Conservation (phyloP, 2,888 invertebrate species). For the Phragmatobia fuliginosa region DNA sequence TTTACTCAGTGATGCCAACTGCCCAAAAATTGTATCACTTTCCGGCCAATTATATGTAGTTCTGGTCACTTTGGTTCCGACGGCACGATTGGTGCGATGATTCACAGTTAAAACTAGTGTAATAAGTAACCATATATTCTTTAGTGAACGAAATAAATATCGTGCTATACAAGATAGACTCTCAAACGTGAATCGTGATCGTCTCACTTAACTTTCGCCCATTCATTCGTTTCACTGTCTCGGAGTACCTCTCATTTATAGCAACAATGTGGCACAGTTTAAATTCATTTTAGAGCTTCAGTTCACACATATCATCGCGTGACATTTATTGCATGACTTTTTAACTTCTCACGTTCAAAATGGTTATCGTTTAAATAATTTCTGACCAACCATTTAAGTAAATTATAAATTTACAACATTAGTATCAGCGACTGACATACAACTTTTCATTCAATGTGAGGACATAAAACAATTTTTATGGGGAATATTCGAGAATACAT, state of each 20-base stretch:
- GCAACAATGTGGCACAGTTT: constrained; percentile 16
- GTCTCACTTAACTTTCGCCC: constrained; percentile 67
- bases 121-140: neutral
- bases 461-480: neutral
- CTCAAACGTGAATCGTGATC: constrained; percentile 67
- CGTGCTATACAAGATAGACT: constrained; percentile 57
- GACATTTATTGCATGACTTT: constrained; percentile 17
- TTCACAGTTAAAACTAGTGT: neutral
- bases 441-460: neutral
- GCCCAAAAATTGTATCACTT: constrained; percentile 23
- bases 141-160: constrained; percentile 50
- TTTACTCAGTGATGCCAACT: neutral
- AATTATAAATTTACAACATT: neutral
- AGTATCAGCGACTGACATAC: neutral
- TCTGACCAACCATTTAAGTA: neutral
- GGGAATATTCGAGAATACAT: neutral
- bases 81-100: neutral
- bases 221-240: constrained; percentile 55
- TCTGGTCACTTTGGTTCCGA: neutral
- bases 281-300: constrained; percentile 32
- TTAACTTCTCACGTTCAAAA: constrained; percentile 27
- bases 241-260: constrained; percentile 11
- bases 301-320: constrained; percentile 34
- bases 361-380: constrained; percentile 1
- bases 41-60: constrained; percentile 37